Evolutionary conservation across 1,140 invertebrate genomes (phyloP).

Genomic region (Musca vetustissima): DNA sequence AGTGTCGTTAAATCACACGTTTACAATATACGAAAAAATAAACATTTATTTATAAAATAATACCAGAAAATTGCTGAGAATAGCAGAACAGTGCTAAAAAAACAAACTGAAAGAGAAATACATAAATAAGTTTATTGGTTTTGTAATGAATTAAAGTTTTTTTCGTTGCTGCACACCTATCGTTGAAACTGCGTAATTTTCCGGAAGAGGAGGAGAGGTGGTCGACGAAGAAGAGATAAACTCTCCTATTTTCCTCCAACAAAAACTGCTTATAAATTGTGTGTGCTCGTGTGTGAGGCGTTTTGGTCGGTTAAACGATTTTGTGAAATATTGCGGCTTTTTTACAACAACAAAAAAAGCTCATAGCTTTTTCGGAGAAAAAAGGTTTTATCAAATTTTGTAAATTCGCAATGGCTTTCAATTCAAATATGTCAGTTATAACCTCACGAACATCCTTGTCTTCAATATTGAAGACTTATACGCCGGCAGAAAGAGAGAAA

Average conservation of each 20-base stretch:
- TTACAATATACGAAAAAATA: slow-evolving; percentile 12
- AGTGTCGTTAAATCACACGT: slow-evolving; percentile 6
- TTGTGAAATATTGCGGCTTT: slow-evolving; percentile 14
- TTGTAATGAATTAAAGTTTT: too few species aligned
- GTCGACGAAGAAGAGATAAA: not conserved
- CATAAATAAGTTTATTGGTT: too few species aligned
- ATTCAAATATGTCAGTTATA: slow-evolving; percentile 40
- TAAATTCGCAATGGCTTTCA: not conserved
- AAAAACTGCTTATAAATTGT: too few species aligned
- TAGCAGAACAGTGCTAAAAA: too few species aligned
- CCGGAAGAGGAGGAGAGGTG: not conserved
- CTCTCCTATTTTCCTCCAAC: not conserved
- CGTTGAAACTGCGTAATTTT: slow-evolving; percentile 7
- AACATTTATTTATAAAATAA: slow-evolving; percentile 13
- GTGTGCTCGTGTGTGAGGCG: too few species aligned
- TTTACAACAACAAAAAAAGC: slow-evolving; percentile 6
- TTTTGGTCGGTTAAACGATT: not conserved
- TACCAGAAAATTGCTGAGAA: not conserved
- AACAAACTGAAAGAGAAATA: too few species aligned
- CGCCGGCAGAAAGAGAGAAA: slow-evolving; percentile 38
- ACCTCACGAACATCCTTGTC: slow-evolving; percentile 41
- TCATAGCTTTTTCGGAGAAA: not conserved
- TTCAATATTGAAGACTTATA: slow-evolving; percentile 46
- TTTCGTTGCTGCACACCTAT: too few species aligned
- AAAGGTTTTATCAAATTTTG: not conserved